Conservation (phyloP, 2,113 vertebrate genomes). For the Rhipidura dahli region DNA sequence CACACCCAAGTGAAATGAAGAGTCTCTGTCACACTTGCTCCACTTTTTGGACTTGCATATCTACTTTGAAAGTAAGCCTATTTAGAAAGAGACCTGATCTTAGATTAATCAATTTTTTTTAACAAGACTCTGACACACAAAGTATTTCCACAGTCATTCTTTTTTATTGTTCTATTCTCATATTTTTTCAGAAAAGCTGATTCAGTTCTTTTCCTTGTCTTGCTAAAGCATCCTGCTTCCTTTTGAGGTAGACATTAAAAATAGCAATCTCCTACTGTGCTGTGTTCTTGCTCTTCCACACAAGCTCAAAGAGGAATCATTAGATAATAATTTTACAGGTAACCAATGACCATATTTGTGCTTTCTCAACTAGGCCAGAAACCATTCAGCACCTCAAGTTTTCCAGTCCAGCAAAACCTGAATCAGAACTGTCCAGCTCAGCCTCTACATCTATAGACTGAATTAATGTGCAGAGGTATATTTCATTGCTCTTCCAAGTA, state of each 20-base stretch:
- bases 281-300: neutral
- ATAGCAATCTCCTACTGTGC: rapidly evolving
- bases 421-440: neutral
- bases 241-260: neutral
- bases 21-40: neutral
- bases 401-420: neutral
- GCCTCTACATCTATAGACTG: neutral
- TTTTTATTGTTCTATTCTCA: neutral
- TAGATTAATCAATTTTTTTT: neutral
- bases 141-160: neutral
- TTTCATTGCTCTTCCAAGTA: neutral
- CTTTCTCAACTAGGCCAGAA: neutral
- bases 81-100: neutral
- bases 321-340: neutral
- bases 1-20: neutral
- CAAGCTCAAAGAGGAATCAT: neutral
- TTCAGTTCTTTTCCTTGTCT: neutral
- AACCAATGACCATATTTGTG: neutral
- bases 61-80: neutral
- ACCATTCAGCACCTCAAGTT: neutral
- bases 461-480: neutral
- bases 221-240: neutral
- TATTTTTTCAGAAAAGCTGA: neutral
- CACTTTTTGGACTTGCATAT: neutral
- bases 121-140: neutral